phyloP scores from a whole-genome alignment of 2,113 vertebrate genomes.

The Abramis brama region DNA sequence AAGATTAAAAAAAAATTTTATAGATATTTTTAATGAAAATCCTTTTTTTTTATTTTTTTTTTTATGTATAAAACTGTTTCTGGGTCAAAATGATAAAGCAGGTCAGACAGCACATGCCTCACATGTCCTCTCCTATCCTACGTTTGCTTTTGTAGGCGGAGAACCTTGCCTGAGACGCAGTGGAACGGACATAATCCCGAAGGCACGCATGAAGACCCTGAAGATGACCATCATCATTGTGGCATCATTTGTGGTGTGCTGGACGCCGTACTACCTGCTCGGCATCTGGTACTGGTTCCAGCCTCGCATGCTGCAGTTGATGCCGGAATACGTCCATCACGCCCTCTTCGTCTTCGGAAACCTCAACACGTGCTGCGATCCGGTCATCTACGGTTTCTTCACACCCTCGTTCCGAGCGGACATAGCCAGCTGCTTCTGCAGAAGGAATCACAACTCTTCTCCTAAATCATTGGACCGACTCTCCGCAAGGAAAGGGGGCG shows the following conservation, averaged over 20 bases:
- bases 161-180: slow-evolving; percentile 70
- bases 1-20: no score
- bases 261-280: slow-evolving; percentile 82
- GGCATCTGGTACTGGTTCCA: slow-evolving; percentile 85
- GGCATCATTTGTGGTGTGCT: slow-evolving; percentile 79
- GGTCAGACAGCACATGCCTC: not conserved
- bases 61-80: not conserved
- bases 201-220: slow-evolving; percentile 78
- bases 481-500: slow-evolving; percentile 48
- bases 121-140: not conserved
- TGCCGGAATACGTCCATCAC: slow-evolving; percentile 78
- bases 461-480: slow-evolving; percentile 61
- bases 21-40: no score
- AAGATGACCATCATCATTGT: slow-evolving; percentile 84
- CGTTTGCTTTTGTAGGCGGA: slow-evolving; percentile 66
- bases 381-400: slow-evolving; percentile 79
- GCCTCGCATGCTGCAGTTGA: slow-evolving; percentile 77
- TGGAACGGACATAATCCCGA: slow-evolving; percentile 81
- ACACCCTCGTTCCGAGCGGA: slow-evolving; percentile 61
- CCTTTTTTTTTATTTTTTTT: no score
- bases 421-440: slow-evolving; percentile 53
- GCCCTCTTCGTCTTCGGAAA: slow-evolving; percentile 82
- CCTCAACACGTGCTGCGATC: slow-evolving; percentile 78
- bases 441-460: slow-evolving; percentile 41
- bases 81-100: not conserved